phyloP scores from a whole-genome alignment of 2,888 invertebrate genomes.

The Noctua janthe region DNA sequence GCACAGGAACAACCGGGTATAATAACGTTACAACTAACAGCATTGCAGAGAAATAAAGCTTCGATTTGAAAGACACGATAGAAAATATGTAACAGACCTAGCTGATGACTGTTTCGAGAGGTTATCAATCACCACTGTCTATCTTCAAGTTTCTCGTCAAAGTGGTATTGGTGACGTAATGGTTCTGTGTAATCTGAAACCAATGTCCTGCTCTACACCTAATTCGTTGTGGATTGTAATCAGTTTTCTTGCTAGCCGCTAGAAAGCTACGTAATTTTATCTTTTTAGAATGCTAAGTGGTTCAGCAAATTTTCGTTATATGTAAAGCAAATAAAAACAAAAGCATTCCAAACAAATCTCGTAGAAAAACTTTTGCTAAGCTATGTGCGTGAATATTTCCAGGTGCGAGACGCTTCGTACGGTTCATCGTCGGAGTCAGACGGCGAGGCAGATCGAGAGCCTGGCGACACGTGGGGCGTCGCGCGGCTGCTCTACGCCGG shows the following conservation, averaged over 20 bases:
- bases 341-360: background rate
- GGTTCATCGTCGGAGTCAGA: conserved; percentile 93
- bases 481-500: conserved; percentile 96
- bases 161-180: background rate
- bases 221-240: background rate
- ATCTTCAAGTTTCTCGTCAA: background rate
- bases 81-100: background rate
- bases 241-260: conserved; percentile 11
- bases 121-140: background rate
- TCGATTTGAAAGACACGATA: background rate
- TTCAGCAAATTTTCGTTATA: background rate
- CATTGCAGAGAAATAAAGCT: conserved; percentile 55
- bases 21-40: background rate
- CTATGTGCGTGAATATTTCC: conserved; percentile 55
- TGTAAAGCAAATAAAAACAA: background rate
- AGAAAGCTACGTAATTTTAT: conserved; percentile 19
- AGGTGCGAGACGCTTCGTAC: conserved; percentile 96
- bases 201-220: background rate
- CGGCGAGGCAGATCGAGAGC: conserved; percentile 92
- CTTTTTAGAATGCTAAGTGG: background rate
- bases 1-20: conserved; percentile 96
- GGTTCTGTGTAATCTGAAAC: background rate
- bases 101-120: background rate
- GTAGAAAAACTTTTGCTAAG: background rate
- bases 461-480: conserved; percentile 94